Conservation (phyloP, 2,888 invertebrate species). For the Laothoe populi region DNA sequence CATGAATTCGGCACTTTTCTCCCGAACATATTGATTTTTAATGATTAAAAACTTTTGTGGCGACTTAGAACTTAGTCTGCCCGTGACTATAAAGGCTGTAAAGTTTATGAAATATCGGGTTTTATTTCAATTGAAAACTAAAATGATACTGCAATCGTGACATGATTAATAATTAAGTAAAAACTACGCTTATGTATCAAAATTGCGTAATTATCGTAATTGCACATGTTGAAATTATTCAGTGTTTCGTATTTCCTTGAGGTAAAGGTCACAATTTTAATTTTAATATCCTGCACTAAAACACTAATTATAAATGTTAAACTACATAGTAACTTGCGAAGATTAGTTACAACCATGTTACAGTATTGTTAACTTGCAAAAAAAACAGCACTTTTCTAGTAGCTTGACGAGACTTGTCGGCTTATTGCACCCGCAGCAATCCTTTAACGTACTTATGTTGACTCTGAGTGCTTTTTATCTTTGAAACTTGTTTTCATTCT, state of each 20-base stretch:
- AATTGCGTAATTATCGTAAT: background rate
- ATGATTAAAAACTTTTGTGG: too few species aligned
- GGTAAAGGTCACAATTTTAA: slow-evolving; percentile 2
- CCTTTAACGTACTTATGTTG: slow-evolving; percentile 11
- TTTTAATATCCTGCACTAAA: background rate
- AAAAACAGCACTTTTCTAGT: background rate
- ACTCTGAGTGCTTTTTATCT: slow-evolving; percentile 3
- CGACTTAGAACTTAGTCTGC: slow-evolving; percentile 5
- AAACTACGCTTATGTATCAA: background rate
- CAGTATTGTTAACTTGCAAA: background rate
- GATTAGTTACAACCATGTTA: too few species aligned
- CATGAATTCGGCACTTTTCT: too few species aligned
- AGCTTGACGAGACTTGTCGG: background rate
- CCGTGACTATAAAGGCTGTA: too few species aligned
- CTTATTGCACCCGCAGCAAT: slow-evolving; percentile 15
- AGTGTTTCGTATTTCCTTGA: slow-evolving; percentile 17
- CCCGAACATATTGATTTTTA: too few species aligned
- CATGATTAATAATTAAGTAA: background rate
- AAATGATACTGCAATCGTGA: slow-evolving; percentile 6
- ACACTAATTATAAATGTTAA: background rate
- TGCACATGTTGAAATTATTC: background rate
- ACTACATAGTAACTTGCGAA: background rate
- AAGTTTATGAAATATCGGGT: too few species aligned
- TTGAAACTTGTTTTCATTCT: background rate
- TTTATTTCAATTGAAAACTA: too few species aligned